These are phyloP conservation scores for Cyrtodaria siliqua DNA, from an alignment of 2,888 invertebrate genomes.

Conservation along the genomic window DNA sequence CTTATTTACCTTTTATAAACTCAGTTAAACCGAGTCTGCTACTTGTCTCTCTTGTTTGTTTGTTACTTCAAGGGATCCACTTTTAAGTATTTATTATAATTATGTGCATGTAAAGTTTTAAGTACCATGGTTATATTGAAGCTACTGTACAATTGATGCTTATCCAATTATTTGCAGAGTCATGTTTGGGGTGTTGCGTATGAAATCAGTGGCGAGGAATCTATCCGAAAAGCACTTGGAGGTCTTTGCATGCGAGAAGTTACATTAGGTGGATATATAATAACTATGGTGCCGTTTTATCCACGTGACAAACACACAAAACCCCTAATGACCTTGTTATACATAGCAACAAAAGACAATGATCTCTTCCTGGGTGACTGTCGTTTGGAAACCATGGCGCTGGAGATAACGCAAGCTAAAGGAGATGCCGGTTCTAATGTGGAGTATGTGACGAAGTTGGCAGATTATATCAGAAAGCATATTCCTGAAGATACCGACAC, in stretches of 20 bases:
- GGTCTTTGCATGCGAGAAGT: constrained; percentile 94
- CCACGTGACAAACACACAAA: constrained; percentile 86
- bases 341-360: constrained; percentile 85
- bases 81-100: too few relatives aligned
- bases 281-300: constrained; percentile 89
- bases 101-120: too few relatives aligned
- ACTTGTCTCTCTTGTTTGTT: too few relatives aligned
- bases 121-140: too few relatives aligned
- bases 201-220: constrained; percentile 88
- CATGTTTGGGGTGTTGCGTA: constrained; percentile 95
- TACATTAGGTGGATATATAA: constrained; percentile 92
- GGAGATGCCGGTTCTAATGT: constrained; percentile 86
- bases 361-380: constrained; percentile 85
- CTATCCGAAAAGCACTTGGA: constrained; percentile 89
- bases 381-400: constrained; percentile 82
- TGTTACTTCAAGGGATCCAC: too few relatives aligned
- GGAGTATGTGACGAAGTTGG: constrained; percentile 86
- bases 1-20: too few relatives aligned
- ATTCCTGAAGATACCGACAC: constrained; percentile 85
- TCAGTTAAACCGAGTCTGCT: too few relatives aligned
- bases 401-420: constrained; percentile 82
- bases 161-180: constrained; percentile 89
- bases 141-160: too few relatives aligned
- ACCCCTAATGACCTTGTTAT: constrained; percentile 84
- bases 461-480: constrained; percentile 84